A percentile compares a stretch with the other conserved stretches of the same genome.
These are phyloP conservation scores for Craseonycteris thonglongyai DNA, from an alignment of 2,113 vertebrate species.

Conservation along the genomic window DNA sequence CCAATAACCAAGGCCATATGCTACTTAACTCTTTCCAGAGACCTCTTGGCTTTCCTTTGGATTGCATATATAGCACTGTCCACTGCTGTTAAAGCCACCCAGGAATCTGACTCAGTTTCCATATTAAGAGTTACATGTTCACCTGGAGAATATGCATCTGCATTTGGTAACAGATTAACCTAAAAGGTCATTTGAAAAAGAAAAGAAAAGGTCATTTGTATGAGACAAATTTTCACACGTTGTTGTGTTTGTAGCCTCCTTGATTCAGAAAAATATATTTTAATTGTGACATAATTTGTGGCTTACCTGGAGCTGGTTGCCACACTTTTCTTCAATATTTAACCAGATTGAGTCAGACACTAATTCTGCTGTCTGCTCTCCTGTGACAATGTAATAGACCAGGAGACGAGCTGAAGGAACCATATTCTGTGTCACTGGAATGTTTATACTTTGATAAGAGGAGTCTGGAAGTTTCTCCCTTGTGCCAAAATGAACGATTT, in stretches of 20 bases:
- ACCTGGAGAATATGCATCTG: conserved; percentile 76
- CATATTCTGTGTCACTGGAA: conserved; percentile 86
- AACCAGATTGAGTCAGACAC: conserved; percentile 94
- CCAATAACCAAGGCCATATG: too few species aligned
- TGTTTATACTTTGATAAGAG: conserved; percentile 79
- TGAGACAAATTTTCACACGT: neutral
- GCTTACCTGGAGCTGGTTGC: conserved; percentile 85
- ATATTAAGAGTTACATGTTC: conserved; percentile 77
- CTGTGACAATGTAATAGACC: conserved; percentile 90
- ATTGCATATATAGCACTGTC: conserved; percentile 86
- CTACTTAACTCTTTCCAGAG: conserved; percentile 80
- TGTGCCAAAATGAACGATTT: conserved; percentile 81
- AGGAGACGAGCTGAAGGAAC: conserved; percentile 90
- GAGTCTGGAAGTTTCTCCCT: conserved; percentile 55
- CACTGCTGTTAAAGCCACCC: conserved; percentile 86
- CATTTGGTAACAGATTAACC: conserved; percentile 75
- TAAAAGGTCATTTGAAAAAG: conserved; percentile 67
- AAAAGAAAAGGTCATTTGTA: neutral
- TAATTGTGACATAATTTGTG: neutral
- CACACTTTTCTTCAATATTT: conserved; percentile 86
- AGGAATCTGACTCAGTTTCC: conserved; percentile 75
- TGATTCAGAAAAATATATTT: neutral
- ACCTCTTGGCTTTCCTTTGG: conserved; percentile 69
- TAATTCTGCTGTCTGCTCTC: conserved; percentile 85
- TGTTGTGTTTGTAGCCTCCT: neutral